Evolutionary conservation across 2,888 invertebrate species (phyloP), one percentile per base, ranked within the genome.

Genomic region (Ophioninae sp.): DNA sequence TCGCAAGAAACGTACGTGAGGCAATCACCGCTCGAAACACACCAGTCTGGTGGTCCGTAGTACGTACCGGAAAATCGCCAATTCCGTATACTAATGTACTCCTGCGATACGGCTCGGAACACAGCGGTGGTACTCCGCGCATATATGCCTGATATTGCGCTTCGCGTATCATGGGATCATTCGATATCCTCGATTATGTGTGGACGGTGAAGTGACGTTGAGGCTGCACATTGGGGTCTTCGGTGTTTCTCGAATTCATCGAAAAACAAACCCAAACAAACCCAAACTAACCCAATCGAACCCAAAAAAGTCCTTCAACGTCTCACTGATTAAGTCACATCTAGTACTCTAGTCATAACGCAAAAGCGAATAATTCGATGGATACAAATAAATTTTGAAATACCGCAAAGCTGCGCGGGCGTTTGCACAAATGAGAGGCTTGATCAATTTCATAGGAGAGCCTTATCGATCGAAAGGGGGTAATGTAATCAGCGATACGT

Each of bases 1-100:
- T 68, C 72, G 57, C 73, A 68, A 81, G 64, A 74, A 70, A 78
- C 82, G 84, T 84, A 87, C 87, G 87, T 87, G 87, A 87, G 86
- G 86, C 86, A 87, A 87, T 87, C 85, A 86, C 77, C 70, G 80
- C 61, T 69, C 70, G 80, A 61, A 69, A 84, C 84, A 84, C 74
- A 65, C 65, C 81, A 59, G 70, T 56, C 30, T 75, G 79, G 75
- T 81, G 81, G 84, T 69, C 84, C 81, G 30, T 37, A 17, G 21
- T 20, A 81, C 79, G 84, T 72, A 82, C 84, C 84, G 84, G 81
- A 84, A 84, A 84, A 84, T 82, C 82, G 76, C 75, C 77, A 65
- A 57, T 37, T 70, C 77, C 23, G 41, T 67, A 37, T 70, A 21
- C 76, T 59, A 65, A 68, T 64, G 73, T 57, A 50, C 59, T 62